phyloP scores from a whole-genome alignment of 2,888 invertebrate genomes.

The Habrosyne pyritoides region DNA sequence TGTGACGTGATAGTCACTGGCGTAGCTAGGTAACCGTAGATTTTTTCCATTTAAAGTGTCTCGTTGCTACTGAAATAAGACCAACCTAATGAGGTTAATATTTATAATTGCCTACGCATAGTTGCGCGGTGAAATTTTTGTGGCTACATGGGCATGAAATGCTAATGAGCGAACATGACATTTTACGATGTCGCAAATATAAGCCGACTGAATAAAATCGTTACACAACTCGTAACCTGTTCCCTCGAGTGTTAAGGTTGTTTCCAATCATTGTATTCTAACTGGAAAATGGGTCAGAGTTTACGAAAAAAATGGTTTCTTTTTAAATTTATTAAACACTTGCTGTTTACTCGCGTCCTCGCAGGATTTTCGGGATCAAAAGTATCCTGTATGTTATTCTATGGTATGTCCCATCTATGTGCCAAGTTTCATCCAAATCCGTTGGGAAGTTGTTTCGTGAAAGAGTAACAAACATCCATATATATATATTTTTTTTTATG shows the following conservation, averaged over 20 bases:
- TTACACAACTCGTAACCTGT: not conserved
- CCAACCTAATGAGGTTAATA: conserved; percentile 54
- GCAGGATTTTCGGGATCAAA: no score
- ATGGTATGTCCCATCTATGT: no score
- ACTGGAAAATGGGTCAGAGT: not conserved
- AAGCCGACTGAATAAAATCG: conserved; percentile 8
- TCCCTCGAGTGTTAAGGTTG: not conserved
- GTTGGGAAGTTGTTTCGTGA: no score
- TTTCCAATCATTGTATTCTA: not conserved
- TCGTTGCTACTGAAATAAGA: conserved; percentile 33
- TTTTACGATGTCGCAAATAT: conserved; percentile 48
- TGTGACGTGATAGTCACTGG: no score
- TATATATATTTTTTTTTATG: no score
- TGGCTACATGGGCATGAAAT: conserved; percentile 53
- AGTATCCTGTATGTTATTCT: no score
- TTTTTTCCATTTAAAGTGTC: conserved; percentile 20
- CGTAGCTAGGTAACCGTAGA: not conserved
- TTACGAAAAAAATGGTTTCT: not conserved
- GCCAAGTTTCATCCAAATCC: no score
- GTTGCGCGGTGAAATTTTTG: conserved; percentile 40
- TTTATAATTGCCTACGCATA: conserved; percentile 55
- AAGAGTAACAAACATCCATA: no score
- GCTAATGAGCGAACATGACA: conserved; percentile 55
- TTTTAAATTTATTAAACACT: no score
- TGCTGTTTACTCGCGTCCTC: no score